Conservation (phyloP, 2,113 vertebrate species). For the Alethe diademata region DNA sequence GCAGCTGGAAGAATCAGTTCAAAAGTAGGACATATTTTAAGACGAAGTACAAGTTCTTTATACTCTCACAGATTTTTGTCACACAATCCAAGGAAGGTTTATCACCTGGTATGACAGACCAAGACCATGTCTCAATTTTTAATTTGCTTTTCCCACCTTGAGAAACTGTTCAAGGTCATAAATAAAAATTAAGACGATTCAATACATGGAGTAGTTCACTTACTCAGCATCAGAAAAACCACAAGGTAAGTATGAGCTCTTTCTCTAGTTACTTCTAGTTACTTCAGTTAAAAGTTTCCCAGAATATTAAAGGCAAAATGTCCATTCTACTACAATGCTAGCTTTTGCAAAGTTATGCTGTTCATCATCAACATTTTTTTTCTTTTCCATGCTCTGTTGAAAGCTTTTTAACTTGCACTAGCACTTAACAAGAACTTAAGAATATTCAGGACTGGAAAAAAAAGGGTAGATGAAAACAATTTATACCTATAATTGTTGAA, state of each 20-base stretch:
- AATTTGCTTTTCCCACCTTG: not conserved
- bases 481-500: not conserved
- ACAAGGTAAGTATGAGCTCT: not conserved
- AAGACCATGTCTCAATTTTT: not conserved
- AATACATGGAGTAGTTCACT: not conserved
- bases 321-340: not conserved
- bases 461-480: not conserved
- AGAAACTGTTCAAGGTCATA: not conserved
- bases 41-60: not conserved
- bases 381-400: not conserved
- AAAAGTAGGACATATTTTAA: not conserved
- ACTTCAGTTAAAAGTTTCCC: not conserved
- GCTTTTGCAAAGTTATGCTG: not conserved
- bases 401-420: not conserved
- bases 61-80: not conserved
- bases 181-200: not conserved
- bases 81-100: not conserved
- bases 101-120: not conserved
- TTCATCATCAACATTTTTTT: not conserved
- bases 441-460: not conserved
- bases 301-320: not conserved
- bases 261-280: not conserved
- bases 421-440: not conserved
- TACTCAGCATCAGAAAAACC: not conserved
- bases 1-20: not conserved